Evolutionary conservation across 2,797 vertebrate genomes (phyloP).

Genomic region (Oryzias sinensis): DNA sequence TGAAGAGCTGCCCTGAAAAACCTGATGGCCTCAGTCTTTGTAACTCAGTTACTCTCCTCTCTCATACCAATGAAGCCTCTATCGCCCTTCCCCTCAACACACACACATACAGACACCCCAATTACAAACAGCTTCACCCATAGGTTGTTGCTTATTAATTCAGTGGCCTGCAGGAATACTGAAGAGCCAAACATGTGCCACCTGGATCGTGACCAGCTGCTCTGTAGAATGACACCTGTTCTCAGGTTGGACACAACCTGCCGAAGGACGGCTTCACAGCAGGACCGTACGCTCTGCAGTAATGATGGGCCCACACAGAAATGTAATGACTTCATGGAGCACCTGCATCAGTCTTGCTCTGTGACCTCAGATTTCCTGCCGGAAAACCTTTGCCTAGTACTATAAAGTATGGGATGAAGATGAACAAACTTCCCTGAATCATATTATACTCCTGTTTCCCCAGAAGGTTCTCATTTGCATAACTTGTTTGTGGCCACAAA

Average conservation of each 20-base stretch:
- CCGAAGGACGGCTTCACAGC: constrained; percentile 19
- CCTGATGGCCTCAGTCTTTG: constrained; percentile 26
- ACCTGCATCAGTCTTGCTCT: constrained; percentile 25
- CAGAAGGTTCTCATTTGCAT: constrained; percentile 7
- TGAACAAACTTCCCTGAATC: constrained; percentile 52
- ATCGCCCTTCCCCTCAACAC: constrained; percentile 3
- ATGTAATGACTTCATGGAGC: constrained; percentile 41
- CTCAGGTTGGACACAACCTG: constrained; percentile 14
- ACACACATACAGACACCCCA: constrained; percentile 9
- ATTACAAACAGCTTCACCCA: constrained; percentile 10
- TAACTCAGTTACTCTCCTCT: constrained; percentile 14
- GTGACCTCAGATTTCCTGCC: constrained; percentile 41
- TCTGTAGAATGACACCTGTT: constrained; percentile 66
- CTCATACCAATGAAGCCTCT: constrained; percentile 11
- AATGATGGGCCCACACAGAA: constrained; percentile 48
- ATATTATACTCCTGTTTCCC: constrained; percentile 33
- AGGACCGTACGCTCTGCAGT: constrained; percentile 53
- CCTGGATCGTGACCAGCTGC: constrained; percentile 52
- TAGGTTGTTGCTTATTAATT: constrained; percentile 20
- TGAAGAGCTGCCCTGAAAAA: constrained; percentile 34
- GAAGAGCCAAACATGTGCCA: constrained; percentile 57
- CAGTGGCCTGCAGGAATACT: constrained; percentile 32
- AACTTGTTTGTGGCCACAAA: constrained; percentile 23
- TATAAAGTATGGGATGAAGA: constrained; percentile 21
- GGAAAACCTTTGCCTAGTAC: constrained; percentile 23